A percentile compares a stretch with the other conserved stretches of the same genome.
phyloP scores from a whole-genome alignment of 2,888 invertebrate genomes.

The Volucella inflata region DNA sequence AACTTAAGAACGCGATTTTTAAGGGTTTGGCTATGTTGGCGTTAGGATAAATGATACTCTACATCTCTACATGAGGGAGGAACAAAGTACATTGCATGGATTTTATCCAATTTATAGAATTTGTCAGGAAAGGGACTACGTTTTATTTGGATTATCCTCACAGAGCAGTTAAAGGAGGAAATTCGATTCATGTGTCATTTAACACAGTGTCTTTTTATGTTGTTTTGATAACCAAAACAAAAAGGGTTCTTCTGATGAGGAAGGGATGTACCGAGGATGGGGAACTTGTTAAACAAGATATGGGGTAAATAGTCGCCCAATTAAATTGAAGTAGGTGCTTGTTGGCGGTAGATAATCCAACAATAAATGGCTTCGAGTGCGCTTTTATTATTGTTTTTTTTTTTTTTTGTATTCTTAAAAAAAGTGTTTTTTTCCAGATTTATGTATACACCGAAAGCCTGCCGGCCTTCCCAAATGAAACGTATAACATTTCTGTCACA shows the following conservation, averaged over 20 bases:
- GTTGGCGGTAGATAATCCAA: conserved; percentile 13
- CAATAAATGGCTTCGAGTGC: conserved; percentile 4
- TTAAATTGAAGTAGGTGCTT: conserved; percentile 23
- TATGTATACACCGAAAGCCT: too few species aligned
- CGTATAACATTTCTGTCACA: too few species aligned
- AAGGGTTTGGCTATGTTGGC: not conserved
- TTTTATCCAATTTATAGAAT: conserved; percentile 27
- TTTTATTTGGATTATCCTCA: conserved; percentile 38
- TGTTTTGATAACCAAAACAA: conserved; percentile 20
- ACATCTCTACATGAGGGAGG: not conserved
- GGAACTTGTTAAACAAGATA: conserved; percentile 20
- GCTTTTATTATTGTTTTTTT: not conserved
- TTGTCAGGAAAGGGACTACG: conserved; percentile 37
- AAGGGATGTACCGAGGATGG: not conserved
- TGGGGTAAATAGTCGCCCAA: conserved; percentile 24
- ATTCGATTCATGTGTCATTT: conserved; percentile 36
- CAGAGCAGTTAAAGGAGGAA: conserved; percentile 11
- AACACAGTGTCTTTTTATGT: conserved; percentile 22
- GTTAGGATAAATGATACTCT: not conserved
- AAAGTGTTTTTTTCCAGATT: not conserved
- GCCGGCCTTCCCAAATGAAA: too few species aligned
- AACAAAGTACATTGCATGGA: conserved; percentile 6
- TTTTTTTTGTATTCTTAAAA: not conserved
- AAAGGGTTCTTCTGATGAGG: conserved; percentile 1
- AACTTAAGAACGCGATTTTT: conserved; percentile 20